phyloP scores from a whole-genome alignment of 1,140 invertebrate genomes.

The Octopus sinensis region DNA sequence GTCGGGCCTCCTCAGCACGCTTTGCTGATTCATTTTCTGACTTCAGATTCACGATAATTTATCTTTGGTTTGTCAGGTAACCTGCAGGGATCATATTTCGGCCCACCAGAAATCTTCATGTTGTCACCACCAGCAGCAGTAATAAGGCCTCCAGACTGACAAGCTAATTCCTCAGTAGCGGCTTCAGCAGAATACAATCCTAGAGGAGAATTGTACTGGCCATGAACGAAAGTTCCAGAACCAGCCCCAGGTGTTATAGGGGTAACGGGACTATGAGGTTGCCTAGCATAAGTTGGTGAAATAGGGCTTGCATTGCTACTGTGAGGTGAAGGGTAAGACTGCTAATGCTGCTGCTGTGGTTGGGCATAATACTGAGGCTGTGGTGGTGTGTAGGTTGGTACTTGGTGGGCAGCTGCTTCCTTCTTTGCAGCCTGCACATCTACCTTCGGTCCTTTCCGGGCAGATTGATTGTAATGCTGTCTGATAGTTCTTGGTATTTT shows the following conservation, averaged over 20 bases:
- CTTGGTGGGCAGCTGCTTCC: background rate
- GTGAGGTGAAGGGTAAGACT: background rate
- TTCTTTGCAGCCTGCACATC: background rate
- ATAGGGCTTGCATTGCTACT: background rate
- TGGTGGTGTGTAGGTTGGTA: too few relatives aligned
- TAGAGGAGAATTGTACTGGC: background rate
- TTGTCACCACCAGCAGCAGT: background rate
- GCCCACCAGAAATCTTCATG: background rate
- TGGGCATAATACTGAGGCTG: background rate
- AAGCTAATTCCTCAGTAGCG: background rate
- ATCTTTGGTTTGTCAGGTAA: slow-evolving; percentile 26
- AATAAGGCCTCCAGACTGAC: background rate
- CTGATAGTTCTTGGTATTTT: background rate
- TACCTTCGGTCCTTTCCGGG: background rate
- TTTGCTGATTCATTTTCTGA: slow-evolving; percentile 26
- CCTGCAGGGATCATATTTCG: background rate
- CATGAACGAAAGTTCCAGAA: background rate
- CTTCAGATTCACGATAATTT: slow-evolving; percentile 28
- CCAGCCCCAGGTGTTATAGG: background rate
- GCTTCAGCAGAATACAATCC: background rate
- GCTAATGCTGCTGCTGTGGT: background rate
- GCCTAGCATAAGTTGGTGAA: background rate
- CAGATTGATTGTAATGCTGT: background rate
- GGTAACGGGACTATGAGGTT: background rate
- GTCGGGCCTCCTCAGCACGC: slow-evolving; percentile 9